Base-by-base conservation (phyloP, 1,140 invertebrate species). In the Bombus difficillimus region DNA sequence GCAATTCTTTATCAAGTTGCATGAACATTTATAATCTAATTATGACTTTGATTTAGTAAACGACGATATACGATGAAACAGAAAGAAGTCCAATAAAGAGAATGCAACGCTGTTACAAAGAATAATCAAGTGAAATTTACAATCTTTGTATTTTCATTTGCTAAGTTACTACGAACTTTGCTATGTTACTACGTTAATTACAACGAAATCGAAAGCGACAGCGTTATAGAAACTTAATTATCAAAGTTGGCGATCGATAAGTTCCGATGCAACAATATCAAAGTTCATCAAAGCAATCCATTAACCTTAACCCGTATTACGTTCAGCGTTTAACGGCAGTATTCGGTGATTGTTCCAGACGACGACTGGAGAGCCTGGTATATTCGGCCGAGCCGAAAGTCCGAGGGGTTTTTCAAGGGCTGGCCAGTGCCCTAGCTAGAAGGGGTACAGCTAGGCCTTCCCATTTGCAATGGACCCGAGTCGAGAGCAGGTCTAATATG, bases 401-500 rank as follows among this genome's bases (percentile, higher is more conserved):
- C 84, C 81, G 68, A 87, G 85, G 69, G 85, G 85, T 71, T 85
- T 89, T 91, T 89, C 66, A 89, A 89, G 85, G 80, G 83, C 66
- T 83, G 87, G 85, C 84, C 87, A 90, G 84, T 82, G 64, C 72
- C 74, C 83, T 83, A 59, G n/a, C 25, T n/a, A 69, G 81, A 83
- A 85, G 81, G 80, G 86, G 75, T 22, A 91, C 85, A 80, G 80
- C 78, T 81, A 87, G 79, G 80, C 83, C 73, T 81, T 73, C 78
- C 82, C 86, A 90, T 91, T 91, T 91, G 88, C 88, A 88, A 86
- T 89, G 86, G 82, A 89, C 69, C 81, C 79, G 64, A 91, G 81
- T 91, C 85, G 82, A 92, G 91, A 87, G 89, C 87, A 86, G 89
- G 86, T 92, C 91, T 92, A 92, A 92, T 91, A 92, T 91, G 89